Evolutionary conservation across 2,113 vertebrate genomes (phyloP).

Genomic region (Phylloscopus trochilus): DNA sequence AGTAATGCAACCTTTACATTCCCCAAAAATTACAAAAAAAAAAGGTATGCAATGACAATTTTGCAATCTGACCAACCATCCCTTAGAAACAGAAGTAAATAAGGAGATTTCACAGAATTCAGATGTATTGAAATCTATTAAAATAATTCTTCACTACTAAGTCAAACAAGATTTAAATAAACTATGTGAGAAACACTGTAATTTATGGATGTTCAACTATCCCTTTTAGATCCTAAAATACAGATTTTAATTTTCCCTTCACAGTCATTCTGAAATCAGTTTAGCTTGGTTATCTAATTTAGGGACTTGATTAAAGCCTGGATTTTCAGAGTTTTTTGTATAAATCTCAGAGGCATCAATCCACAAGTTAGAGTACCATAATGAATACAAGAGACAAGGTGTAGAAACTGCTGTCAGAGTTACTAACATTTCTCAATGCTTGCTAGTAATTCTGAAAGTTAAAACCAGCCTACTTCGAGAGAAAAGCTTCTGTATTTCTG

Average conservation of each 20-base stretch:
- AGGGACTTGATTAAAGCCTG: neutral
- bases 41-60: neutral
- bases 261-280: neutral
- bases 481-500: neutral
- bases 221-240: neutral
- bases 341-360: neutral
- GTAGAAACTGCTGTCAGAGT: neutral
- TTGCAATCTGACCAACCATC: neutral
- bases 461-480: neutral
- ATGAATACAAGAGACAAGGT: neutral
- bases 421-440: neutral
- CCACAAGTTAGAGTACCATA: neutral
- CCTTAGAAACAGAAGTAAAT: neutral
- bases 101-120: neutral
- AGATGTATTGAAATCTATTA: neutral
- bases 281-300: neutral
- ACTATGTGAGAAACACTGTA: neutral
- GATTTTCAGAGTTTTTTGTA: neutral
- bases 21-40: neutral
- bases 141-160: neutral
- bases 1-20: neutral
- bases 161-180: neutral
- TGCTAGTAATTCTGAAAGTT: neutral
- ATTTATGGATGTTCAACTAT: neutral
- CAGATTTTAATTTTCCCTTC: neutral